Conservation (phyloP, 2,797 vertebrate species). For the Aulostomus chinensis region DNA sequence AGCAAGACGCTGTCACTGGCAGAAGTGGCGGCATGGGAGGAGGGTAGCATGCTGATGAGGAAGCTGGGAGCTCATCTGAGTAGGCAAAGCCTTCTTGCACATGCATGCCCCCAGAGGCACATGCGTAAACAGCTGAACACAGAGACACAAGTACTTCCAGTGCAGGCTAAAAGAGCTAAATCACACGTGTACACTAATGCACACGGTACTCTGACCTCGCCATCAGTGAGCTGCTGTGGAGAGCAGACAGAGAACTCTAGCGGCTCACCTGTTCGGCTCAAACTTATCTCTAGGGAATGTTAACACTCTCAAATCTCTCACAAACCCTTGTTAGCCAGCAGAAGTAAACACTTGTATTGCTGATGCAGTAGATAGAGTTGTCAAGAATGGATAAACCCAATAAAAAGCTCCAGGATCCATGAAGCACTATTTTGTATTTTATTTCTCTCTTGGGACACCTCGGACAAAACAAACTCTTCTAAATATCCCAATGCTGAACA, state of each 20-base stretch:
- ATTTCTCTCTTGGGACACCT: background rate
- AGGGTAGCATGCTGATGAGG: conserved; percentile 61
- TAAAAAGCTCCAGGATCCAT: conserved; percentile 6
- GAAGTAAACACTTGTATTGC: conserved; percentile 8
- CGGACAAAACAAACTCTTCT: conserved; percentile 8
- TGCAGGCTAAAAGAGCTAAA: conserved; percentile 1
- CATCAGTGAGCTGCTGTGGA: conserved; percentile 28
- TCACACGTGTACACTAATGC: conserved; percentile 1
- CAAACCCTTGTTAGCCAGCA: conserved; percentile 25
- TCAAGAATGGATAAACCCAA: conserved; percentile 18
- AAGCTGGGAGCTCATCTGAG: conserved; percentile 5
- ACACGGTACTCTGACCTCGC: conserved; percentile 15
- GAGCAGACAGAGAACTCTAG: conserved; percentile 14
- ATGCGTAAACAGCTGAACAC: conserved; percentile 13
- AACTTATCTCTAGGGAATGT: conserved; percentile 31
- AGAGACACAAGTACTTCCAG: background rate
- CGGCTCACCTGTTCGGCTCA: conserved; percentile 28
- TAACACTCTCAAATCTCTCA: conserved; percentile 24
- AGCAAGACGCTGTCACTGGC: conserved; percentile 47
- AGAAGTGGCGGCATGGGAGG: conserved; percentile 25
- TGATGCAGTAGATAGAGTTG: background rate
- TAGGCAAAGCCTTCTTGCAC: conserved; percentile 5
- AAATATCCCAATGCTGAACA: background rate
- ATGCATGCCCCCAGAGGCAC: conserved; percentile 2
- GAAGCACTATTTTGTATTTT: background rate